Percentiles rank a stretch among this genome's conserved stretches.
Evolutionary conservation across 2,113 vertebrate genomes (phyloP).

Genomic region (Spilogale gracilis): DNA sequence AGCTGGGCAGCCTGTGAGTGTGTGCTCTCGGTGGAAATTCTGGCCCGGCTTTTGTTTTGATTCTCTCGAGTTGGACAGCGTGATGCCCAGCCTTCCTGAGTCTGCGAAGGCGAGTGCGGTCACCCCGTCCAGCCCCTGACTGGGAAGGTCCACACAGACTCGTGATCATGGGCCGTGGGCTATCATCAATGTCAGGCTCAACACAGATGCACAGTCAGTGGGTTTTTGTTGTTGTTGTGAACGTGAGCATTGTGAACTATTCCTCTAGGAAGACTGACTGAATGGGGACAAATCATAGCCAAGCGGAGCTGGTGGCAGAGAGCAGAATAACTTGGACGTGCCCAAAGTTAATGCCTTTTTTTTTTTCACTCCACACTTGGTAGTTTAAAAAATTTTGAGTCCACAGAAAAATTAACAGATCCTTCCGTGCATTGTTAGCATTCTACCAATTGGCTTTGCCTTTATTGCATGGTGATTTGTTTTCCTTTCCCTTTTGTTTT

Average conservation of each 20-base stretch:
- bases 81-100: not conserved
- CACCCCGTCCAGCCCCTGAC: not conserved
- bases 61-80: accelerated
- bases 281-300: not conserved
- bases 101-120: too few species aligned
- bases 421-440: not conserved
- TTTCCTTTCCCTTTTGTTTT: not conserved
- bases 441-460: not conserved
- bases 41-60: not conserved
- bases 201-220: not conserved
- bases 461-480: not conserved
- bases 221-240: not conserved
- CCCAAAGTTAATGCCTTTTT: too few species aligned
- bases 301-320: not conserved
- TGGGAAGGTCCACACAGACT: not conserved
- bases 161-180: accelerated
- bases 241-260: not conserved
- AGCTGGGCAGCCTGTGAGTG: too few species aligned
- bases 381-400: not conserved
- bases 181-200: accelerated
- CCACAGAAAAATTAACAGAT: not conserved
- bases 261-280: not conserved
- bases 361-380: not conserved
- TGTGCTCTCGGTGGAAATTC: not conserved
- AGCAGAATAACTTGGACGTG: too few species aligned